phyloP scores from a whole-genome alignment of 1,140 invertebrate species.

The Drosophila navojoa region DNA sequence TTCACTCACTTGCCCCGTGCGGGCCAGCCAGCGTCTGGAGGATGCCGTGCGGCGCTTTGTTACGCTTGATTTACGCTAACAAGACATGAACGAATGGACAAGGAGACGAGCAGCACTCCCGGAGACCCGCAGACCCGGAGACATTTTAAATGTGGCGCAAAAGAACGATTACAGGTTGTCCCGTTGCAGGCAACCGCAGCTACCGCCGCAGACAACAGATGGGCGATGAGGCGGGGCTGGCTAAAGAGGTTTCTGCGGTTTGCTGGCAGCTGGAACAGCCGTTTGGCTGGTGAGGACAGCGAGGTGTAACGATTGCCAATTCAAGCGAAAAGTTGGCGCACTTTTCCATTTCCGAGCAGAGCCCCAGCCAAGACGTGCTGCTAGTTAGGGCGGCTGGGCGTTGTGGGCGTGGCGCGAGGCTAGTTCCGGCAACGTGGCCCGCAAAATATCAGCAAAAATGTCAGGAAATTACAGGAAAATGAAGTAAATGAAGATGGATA shows the following conservation, averaged over 20 bases:
- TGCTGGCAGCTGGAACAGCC: constrained; percentile 45
- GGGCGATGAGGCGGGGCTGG: not conserved
- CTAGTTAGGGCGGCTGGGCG: constrained; percentile 17
- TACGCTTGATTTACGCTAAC: constrained; percentile 82
- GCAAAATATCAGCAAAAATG: constrained; percentile 71
- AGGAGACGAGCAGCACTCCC: constrained; percentile 57
- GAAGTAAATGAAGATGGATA: constrained; percentile 83
- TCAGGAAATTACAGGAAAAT: constrained; percentile 82
- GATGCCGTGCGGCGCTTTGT: constrained; percentile 70
- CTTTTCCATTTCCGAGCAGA: constrained; percentile 74
- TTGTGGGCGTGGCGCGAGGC: not conserved
- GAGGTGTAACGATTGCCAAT: constrained; percentile 79
- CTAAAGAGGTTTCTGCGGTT: not conserved
- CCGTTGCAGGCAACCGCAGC: constrained; percentile 60
- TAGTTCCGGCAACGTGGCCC: constrained; percentile 22
- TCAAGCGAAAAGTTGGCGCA: constrained; percentile 80
- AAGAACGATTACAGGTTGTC: constrained; percentile 80
- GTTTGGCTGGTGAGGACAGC: constrained; percentile 2
- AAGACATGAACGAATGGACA: constrained; percentile 82
- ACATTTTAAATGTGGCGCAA: constrained; percentile 82
- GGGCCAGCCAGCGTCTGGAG: constrained; percentile 19
- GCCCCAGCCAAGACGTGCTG: constrained; percentile 59
- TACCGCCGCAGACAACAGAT: constrained; percentile 58
- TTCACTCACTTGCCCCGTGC: constrained; percentile 1
- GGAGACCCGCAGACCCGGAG: constrained; percentile 77